These are phyloP conservation scores for Odontamblyopus lacepedii DNA, from an alignment of 2,797 vertebrate genomes.

Conservation along the genomic window DNA sequence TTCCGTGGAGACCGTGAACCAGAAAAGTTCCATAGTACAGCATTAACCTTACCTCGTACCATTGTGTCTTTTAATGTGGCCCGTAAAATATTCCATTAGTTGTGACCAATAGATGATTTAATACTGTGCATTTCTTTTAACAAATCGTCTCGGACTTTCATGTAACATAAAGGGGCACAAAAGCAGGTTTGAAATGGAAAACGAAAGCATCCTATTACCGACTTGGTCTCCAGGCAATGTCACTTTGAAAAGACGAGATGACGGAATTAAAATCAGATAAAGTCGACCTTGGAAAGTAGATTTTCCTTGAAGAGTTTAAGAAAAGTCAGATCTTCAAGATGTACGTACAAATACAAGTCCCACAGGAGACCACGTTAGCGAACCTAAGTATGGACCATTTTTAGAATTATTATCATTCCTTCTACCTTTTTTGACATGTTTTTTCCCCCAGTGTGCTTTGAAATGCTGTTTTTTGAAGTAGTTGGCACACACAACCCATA, in stretches of 20 bases:
- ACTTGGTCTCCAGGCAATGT: constrained; percentile 7
- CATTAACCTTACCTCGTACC: not conserved
- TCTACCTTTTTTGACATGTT: not conserved
- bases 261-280: constrained; percentile 7
- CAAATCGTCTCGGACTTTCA: constrained; percentile 4
- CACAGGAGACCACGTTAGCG: not conserved
- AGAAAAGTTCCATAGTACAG: no score
- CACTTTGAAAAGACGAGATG: constrained; percentile 5
- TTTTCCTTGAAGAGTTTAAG: not conserved
- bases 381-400: not conserved
- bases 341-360: not conserved
- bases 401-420: not conserved
- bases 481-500: no score
- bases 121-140: not conserved
- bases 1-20: no score
- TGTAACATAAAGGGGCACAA: constrained; percentile 6
- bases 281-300: constrained; percentile 13
- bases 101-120: not conserved
- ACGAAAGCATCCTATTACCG: constrained; percentile 7
- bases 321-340: not conserved
- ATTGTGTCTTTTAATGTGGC: not conserved
- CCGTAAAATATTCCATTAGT: not conserved
- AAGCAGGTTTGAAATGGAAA: constrained; percentile 22
- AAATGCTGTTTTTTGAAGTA: no score
- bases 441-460: no score